Evolutionary conservation across 1,140 invertebrate species (phyloP).

Genomic region (Halyomorpha halys): DNA sequence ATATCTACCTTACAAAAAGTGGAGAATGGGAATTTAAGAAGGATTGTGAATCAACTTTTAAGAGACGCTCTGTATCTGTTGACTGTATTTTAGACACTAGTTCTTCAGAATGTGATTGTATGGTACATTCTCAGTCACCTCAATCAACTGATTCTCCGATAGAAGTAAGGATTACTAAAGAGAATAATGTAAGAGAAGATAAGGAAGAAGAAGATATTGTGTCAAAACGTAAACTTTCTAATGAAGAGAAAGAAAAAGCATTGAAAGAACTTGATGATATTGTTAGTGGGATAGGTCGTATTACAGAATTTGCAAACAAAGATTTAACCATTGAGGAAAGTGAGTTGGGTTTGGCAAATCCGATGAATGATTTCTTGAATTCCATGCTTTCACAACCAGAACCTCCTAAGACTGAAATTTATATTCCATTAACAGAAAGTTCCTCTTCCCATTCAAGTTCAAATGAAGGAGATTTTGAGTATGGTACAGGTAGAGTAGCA

Average conservation of each 20-base stretch:
- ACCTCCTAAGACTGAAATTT: slow-evolving; percentile 2
- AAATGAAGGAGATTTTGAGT: slow-evolving; percentile 28
- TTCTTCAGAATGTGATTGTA: slow-evolving; percentile 28
- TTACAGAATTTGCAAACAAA: slow-evolving; percentile 19
- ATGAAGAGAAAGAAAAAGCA: slow-evolving; percentile 41
- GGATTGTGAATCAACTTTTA: slow-evolving; percentile 8
- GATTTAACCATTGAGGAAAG: slow-evolving; percentile 6
- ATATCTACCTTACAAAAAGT: slow-evolving; percentile 28
- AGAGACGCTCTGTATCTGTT: slow-evolving; percentile 22
- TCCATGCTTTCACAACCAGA: slow-evolving; percentile 11
- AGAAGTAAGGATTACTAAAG: background rate
- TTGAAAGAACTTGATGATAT: slow-evolving; percentile 44
- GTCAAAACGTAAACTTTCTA: slow-evolving; percentile 33
- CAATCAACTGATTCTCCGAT: slow-evolving; percentile 14
- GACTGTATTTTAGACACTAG: slow-evolving; percentile 26
- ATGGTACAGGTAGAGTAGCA: slow-evolving; percentile 48
- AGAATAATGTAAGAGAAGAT: background rate
- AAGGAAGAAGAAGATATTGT: background rate
- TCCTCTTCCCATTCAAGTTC: background rate
- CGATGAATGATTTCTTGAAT: slow-evolving; percentile 13
- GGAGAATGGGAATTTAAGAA: slow-evolving; percentile 27
- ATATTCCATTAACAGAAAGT: background rate
- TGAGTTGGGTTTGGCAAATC: background rate
- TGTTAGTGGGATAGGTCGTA: slow-evolving; percentile 26
- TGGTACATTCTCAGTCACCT: slow-evolving; percentile 9